phyloP scores from a whole-genome alignment of 2,888 invertebrate species.

The Lasioglossum morio region DNA sequence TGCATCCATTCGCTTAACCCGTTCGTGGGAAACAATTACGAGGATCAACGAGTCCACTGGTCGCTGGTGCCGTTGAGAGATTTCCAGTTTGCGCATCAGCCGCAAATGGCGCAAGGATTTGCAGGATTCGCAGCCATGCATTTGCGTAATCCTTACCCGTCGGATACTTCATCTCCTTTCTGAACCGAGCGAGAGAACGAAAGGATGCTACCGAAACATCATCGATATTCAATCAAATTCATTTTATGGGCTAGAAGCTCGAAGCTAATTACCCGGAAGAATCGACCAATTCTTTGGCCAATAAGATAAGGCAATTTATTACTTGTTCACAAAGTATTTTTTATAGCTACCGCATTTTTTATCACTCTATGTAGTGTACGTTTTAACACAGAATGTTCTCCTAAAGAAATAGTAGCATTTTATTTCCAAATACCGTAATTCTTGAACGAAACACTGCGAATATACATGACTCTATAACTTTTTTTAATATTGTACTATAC shows the following conservation, averaged over 20 bases:
- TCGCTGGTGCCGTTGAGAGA: slow-evolving; percentile 42
- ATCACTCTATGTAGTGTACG: too few species aligned
- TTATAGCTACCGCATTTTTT: background rate
- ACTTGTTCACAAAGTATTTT: background rate
- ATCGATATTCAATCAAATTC: slow-evolving; percentile 7
- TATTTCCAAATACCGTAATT: background rate
- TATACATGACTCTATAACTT: too few species aligned
- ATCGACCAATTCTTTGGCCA: background rate
- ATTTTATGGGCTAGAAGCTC: background rate
- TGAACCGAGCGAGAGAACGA: background rate
- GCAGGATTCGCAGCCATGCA: slow-evolving; percentile 52
- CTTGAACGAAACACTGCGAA: background rate
- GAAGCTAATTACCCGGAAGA: background rate
- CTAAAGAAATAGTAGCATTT: background rate
- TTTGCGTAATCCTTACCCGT: slow-evolving; percentile 62
- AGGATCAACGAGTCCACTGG: slow-evolving; percentile 40
- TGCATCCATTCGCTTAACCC: slow-evolving; percentile 22
- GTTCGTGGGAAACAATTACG: slow-evolving; percentile 58
- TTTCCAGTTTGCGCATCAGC: slow-evolving; percentile 56
- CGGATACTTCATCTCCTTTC: slow-evolving; percentile 42
- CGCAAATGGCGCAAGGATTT: slow-evolving; percentile 60
- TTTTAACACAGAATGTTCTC: background rate
- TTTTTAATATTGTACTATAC: too few species aligned
- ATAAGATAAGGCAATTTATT: background rate
- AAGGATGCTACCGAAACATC: background rate